Base-by-base conservation (phyloP, 2,797 vertebrate species). In the Adrianichthys oophorus region DNA sequence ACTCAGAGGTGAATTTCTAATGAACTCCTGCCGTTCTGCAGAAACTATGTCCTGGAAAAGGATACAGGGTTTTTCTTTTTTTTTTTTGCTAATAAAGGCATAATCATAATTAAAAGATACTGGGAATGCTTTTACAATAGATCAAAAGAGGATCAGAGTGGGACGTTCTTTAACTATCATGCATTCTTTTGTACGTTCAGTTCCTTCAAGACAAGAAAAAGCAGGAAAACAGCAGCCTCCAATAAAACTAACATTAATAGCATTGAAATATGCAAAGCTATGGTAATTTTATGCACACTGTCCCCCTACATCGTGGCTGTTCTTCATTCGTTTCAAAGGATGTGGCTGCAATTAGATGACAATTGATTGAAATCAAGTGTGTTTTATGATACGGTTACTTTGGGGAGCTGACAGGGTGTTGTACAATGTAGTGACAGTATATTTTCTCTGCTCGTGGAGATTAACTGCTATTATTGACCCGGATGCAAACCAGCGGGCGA, bases 281-380 rank as follows among this genome's bases (percentile, higher is more conserved):
- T 89, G 89, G 78, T 72, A 90, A 90, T 89, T 72, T 67, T 83
- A 89, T 90, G 85, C 87, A 86, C 10, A 78, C 83, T 85, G 87
- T 89, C 87, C 87, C 80, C 85, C 79, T 79, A 80, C 83, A 86
- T 83, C 63, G 78, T 61, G 74, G 76, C 76, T 43, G 48, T 65
- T 69, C 77, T 65, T 59, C 68, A 64, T 75, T 79, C 66, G 37
- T 86, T 87, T 84, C 74, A 79, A 77, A 86, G 84, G 78, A 71
- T 79, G 70, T 50, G 76, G 52, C 84, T 67, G 72, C 84, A 89
- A 90, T 90, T 91, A 89, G 86, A 74, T 62, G 81, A 86, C 85
- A 87, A 69, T 70, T 88, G 87, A 90, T 89, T 89, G 88, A 90
- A 88, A 89, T 84, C 83, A 71, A 76, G 83, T 82, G 74, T 71